phyloP scores from a whole-genome alignment of 2,797 vertebrate genomes.

The Alca torda region DNA sequence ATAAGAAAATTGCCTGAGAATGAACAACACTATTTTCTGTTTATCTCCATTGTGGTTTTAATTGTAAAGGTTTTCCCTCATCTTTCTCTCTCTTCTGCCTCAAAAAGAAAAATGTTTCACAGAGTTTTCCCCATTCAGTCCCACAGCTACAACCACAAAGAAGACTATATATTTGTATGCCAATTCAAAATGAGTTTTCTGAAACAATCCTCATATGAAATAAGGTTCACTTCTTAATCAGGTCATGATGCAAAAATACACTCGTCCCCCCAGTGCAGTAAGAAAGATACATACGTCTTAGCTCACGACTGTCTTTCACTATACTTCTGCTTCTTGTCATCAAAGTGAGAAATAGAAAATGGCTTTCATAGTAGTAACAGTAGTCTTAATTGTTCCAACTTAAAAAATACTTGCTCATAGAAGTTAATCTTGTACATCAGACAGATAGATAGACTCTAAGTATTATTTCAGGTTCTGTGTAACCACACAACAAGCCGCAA shows the following conservation, averaged over 20 bases:
- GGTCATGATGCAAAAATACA: conserved; percentile 2
- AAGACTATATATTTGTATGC: neutral
- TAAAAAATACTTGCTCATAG: neutral
- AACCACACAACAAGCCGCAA: neutral
- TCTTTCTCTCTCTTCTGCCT: neutral
- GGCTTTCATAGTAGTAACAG: neutral
- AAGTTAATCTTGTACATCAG: neutral
- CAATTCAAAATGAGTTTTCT: neutral
- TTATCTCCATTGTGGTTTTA: neutral
- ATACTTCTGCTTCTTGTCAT: neutral
- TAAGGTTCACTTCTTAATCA: neutral
- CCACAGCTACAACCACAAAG: neutral
- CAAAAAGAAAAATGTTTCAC: neutral
- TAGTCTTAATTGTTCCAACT: neutral
- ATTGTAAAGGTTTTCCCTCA: neutral
- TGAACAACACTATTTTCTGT: neutral
- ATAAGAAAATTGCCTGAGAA: neutral
- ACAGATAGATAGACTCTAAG: neutral
- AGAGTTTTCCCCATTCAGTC: neutral
- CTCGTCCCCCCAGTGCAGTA: fast-evolving
- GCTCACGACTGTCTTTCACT: neutral
- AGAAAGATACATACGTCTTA: neutral
- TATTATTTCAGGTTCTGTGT: neutral
- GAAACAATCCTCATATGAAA: neutral
- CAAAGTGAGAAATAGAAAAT: neutral